Base-by-base conservation (phyloP, 2,113 vertebrate species). In the Anarrhichthys ocellatus region DNA sequence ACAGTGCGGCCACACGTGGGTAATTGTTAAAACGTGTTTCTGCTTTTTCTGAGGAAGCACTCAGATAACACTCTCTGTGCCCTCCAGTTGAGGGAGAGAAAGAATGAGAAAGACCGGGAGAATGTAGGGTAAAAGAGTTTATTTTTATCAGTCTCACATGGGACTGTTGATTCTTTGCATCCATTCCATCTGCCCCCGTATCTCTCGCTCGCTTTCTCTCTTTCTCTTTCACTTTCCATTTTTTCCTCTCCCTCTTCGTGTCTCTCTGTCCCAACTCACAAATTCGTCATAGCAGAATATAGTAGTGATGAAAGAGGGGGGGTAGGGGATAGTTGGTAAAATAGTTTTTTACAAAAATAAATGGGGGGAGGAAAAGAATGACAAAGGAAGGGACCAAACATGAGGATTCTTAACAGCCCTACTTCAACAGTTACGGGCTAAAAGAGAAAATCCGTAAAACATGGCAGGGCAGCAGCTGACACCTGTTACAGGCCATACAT, bases 101-200 rank as follows among this genome's bases (percentile, higher is more conserved):
- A 79, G 8, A 46, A 66, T 70, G 58, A 85, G 76, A 76, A 86
- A 90, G 78, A 89, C 29, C 11, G 63, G 78, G 72, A 78, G 82
- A 90, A 92, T 93, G 90, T 92, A 90, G 93, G 93, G 86, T 94
- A 93, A 93, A 93, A 92, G 85, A 93, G 87, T 94, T 94, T 94
- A 93, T 94, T 94, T 94, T 92, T 93, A 93, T 86, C 90, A 63
- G 69, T 78, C 90, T 93, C 92, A 91, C 91, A 91, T 90, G 93
- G 92, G 94, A 93, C 78, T 93, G 91, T 94, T 93, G 88, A 90
- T 92, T 92, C 89, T 89, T 90, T 73, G 88, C 88, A 86, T 94
- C 88, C 80, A 85, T 90, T 90, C 89, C 87, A 88, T 93, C 86
- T 85, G 82, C 83, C 76, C 64, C 79, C 36, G 74, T 77, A 61